Evolutionary conservation across 2,888 invertebrate genomes (phyloP), one percentile per base, ranked within the genome.

Genomic region (Ernsta delagoae): DNA sequence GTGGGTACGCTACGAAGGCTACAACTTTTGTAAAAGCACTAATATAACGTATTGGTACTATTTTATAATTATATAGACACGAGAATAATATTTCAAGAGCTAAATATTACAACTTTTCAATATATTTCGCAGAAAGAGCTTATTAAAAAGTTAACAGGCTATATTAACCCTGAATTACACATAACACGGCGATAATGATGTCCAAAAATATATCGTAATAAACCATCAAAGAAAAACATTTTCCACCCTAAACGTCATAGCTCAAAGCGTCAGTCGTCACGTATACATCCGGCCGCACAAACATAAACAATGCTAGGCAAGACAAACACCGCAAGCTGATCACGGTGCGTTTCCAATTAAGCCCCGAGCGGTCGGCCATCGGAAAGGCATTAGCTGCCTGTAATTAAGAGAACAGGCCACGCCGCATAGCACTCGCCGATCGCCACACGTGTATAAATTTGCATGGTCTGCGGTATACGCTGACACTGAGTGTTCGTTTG

Each of bases 351-450:
- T 74, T 77, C 78, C 79, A 83, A 85, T 85, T 82, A 82, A 78
- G 75, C 76, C 75, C 62, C 71, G 73, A 73, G 70, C 75, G 79
- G 83, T 83, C 75, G 79, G 24, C 82, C 83, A 89, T 89, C 84
- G 89, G 83, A 89, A 88, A 89, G 77, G 85, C 90, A 90, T 90
- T 89, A 90, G 84, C 82, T 59, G 24, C 41, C 75, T 80, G 85
- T 86, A 90, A 90, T 90, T 89, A 90, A 90, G 87, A 86, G 68
- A 62, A 57, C 67, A 54, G 16, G 45, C 57, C 48, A 65, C 65
- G 48, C 57, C 65, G 31, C 65, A 64, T 36, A 50, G 54, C 56
- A 64, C 41, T 53, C 57, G 45, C 36, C 65, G 31, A 59, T 50
- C 59, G 66, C 39, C 65, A 65, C 65, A 66, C 53, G 57, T 77